Evolutionary conservation across 2,888 invertebrate genomes (phyloP), one percentile per base, ranked within the genome.

Genomic region (Tholera decimalis): DNA sequence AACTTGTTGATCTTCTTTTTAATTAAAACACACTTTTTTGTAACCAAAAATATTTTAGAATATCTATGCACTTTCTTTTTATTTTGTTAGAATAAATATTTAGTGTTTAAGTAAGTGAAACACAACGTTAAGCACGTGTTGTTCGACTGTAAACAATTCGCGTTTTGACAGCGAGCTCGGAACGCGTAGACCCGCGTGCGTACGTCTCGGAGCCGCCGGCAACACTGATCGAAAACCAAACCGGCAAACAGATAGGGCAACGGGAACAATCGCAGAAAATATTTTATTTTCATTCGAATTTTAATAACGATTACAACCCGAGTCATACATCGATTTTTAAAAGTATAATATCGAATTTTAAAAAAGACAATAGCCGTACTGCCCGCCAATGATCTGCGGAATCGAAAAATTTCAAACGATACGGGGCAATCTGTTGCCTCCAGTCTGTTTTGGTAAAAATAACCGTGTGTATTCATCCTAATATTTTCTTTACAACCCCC

Each of bases 191-290:
- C 60, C 61, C 37, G 69, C 92, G 92, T 92, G 92, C 92, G 92
- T 88, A 77, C 91, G 69, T 67, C 77, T 65, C 87, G 64, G 76
- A 86, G 90, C 87, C 91, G 83, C 89, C 83, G 85, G 87, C 86
- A 83, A 83, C 85, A 92, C 92, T 93, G 92, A 92, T 91, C 89
- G 89, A 88, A 92, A 89, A 88, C 88, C 89, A n/a, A n/a, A n/a
- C n/a, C n/a, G n/a, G n/a, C n/a, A n/a, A n/a, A n/a, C n/a, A n/a
- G 87, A 92, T 91, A 89, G 87, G 77, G 79, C 74, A 77, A 82
- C 80, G 68, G 70, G 76, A 81, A 86, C 83, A 85, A 87, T 83
- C 77, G 71, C 70, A 71, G 63, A 83, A 83, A 82, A 78, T 79
- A 82, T 73, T 62, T 75, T 58, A 73, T 76, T 77, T 83, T 77